phyloP scores from a whole-genome alignment of 2,888 invertebrate species.

The Cheiracanthium punctorium region DNA sequence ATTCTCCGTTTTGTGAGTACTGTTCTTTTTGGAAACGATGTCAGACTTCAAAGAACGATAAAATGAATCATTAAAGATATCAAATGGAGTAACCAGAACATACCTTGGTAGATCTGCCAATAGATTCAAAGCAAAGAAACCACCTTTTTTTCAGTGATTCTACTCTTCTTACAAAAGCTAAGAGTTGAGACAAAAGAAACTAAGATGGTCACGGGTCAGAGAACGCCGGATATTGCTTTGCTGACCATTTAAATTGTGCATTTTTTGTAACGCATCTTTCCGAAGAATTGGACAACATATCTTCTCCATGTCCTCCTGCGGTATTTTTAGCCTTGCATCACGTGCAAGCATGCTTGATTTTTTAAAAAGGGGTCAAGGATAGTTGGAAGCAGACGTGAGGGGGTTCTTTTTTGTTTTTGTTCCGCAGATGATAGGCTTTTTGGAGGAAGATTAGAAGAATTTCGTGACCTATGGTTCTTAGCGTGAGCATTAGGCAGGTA shows the following conservation, averaged over 20 bases:
- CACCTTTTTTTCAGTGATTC: not conserved
- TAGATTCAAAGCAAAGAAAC: not conserved
- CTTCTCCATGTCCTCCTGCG: not conserved
- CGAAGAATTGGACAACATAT: not conserved
- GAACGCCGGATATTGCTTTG: slow-evolving; percentile 25
- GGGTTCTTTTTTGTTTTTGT: not conserved
- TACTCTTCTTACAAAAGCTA: slow-evolving; percentile 15
- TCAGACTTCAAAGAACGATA: no score
- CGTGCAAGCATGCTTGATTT: slow-evolving; percentile 16
- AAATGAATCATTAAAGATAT: not conserved
- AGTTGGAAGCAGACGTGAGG: not conserved
- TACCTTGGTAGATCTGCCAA: not conserved
- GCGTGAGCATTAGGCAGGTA: not conserved
- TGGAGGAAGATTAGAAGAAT: not conserved
- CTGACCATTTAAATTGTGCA: not conserved
- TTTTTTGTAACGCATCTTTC: not conserved
- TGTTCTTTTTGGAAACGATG: no score
- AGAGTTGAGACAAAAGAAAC: slow-evolving; percentile 29
- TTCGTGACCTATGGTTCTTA: not conserved
- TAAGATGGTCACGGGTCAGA: slow-evolving; percentile 33
- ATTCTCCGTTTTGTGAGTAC: no score
- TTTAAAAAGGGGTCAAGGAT: slow-evolving; percentile 52
- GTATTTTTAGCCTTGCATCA: slow-evolving; percentile 35
- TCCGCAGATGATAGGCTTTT: not conserved
- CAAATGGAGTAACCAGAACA: not conserved